Conservation (phyloP, 2,113 vertebrate species). For the Lepisosteus oculatus region DNA sequence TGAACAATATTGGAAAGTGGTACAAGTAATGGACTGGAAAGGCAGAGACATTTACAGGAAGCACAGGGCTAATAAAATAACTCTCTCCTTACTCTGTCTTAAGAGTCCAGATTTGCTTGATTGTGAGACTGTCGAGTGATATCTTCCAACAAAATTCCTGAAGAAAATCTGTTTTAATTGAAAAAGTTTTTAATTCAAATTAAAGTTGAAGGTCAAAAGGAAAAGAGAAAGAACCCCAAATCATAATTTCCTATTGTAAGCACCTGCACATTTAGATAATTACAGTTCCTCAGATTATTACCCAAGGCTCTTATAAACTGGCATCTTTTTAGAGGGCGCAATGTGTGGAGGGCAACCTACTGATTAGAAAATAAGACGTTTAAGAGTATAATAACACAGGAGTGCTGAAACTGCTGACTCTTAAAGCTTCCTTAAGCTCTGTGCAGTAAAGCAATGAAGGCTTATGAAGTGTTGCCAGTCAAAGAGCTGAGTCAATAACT, state of each 20-base stretch:
- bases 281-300: background rate
- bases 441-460: background rate
- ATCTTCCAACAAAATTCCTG: no score
- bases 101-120: no score
- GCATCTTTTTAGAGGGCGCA: background rate
- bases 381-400: background rate
- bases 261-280: constrained; percentile 1
- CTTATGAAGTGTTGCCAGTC: background rate
- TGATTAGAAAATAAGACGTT: constrained; percentile 5
- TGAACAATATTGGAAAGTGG: no score
- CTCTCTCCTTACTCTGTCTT: no score
- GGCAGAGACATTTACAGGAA: no score
- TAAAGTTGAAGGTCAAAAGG: background rate
- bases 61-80: no score
- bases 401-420: background rate
- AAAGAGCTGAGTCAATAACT: background rate
- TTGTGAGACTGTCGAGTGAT: no score
- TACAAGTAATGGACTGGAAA: no score
- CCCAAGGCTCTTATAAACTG: background rate
- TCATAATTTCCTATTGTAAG: constrained; percentile 1
- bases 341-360: background rate
- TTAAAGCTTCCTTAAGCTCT: constrained; percentile 3
- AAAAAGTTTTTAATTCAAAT: background rate
- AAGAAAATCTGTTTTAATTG: no score
- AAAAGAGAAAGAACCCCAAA: background rate